These are phyloP conservation scores for Apotomis turbidana DNA, from an alignment of 2,888 invertebrate species.

Conservation along the genomic window DNA sequence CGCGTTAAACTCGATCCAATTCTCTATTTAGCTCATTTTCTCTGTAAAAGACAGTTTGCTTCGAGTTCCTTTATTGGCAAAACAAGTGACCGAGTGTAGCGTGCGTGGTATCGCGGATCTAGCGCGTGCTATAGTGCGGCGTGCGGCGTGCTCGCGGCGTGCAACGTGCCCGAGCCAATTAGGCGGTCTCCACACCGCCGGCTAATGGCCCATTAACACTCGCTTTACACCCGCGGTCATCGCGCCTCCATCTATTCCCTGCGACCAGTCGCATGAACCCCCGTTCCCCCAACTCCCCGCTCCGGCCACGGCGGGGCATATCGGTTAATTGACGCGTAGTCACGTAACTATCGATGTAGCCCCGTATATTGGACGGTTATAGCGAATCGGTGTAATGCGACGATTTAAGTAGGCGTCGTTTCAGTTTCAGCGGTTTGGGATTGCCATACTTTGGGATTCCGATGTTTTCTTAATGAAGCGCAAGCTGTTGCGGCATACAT, in stretches of 20 bases:
- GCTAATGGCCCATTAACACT: constrained; percentile 81
- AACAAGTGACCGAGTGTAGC: constrained; percentile 52
- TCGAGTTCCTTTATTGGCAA: constrained; percentile 33
- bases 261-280: constrained; percentile 45
- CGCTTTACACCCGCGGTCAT: constrained; percentile 61
- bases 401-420: constrained; percentile 27
- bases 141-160: constrained; percentile 43
- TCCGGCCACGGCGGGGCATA: constrained; percentile 49
- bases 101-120: constrained; percentile 71
- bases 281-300: constrained; percentile 47
- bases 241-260: constrained; percentile 64
- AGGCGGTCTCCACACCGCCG: constrained; percentile 62
- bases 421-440: constrained; percentile 21
- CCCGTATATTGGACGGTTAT: constrained; percentile 52
- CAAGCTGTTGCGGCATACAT: no score
- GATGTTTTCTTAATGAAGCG: no score
- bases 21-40: constrained; percentile 22
- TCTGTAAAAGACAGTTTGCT: constrained; percentile 25
- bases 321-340: constrained; percentile 53
- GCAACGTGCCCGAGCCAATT: constrained; percentile 63
- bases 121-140: constrained; percentile 47
- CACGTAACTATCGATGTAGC: constrained; percentile 58
- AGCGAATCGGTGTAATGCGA: constrained; percentile 46
- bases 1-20: constrained; percentile 12
- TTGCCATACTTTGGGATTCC: neutral